Evolutionary conservation across 2,113 vertebrate genomes (phyloP), one percentile per base, ranked within the genome.

Genomic region (Oncorhynchus tshawytscha): DNA sequence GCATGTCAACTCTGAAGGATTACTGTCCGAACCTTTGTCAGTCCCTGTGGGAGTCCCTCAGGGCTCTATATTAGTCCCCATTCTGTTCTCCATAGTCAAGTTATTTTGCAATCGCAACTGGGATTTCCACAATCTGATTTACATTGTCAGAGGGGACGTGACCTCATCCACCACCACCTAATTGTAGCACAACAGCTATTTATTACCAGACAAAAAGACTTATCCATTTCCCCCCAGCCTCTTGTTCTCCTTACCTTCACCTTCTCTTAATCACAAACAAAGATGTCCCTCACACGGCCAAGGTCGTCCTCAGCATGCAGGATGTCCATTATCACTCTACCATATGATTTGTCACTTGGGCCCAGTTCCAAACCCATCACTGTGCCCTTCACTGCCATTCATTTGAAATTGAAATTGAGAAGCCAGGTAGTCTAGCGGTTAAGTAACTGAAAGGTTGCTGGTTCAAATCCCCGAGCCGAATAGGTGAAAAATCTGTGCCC

Each of bases 21-120:
- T 65, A 73, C 72, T 81, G 81, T 86, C 79, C 84, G 73, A 84
- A 83, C 82, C 60, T 66, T 79, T 82, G 22, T 66, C 18, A 22
- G 71, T 86, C 85, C 86, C 81, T 82, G 72, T 88, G 82, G 83
- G 84, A 79, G 76, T 79, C 72, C 79, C 66, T 73, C 86, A 87
- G 79, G 86, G 82, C 60, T 71, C 51, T 54, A 62, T 74, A 70
- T 74, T 81, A 48, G 83, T 75, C 74, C 78, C 57, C 57, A 78
- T 71, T 22, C 60, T 76, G 82, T 82, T 77, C 77, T 73, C 66
- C 59, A 59, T 0, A 31, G 51, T 29, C 31, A 49, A 65, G 48
- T 57, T 34, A 70, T 78, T 57, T 24, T 82, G 74, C 74, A 79
- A 60, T 62, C 51, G 22, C 74, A 69, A 51, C 29, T 59, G 74